Base-by-base conservation (phyloP, 2,113 vertebrate genomes). In the Oreocharis arfaki region DNA sequence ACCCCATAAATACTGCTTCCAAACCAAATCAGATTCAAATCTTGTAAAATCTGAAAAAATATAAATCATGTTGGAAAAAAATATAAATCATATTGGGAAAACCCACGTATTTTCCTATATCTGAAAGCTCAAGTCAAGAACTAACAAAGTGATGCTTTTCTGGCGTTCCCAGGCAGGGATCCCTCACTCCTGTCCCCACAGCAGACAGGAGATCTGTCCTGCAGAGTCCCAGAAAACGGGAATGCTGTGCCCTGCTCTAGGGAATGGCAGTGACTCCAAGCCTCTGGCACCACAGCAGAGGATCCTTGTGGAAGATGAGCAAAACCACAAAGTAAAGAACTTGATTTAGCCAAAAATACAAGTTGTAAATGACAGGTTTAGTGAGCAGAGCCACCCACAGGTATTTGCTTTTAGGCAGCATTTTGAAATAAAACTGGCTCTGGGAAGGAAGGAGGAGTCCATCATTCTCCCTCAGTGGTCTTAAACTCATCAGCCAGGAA, bases 21-120 rank as follows among this genome's bases (percentile, higher is more conserved):
- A 70, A 88, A 59, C 56, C 16, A 52, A 90, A 59, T 8, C 13
- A 67, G 23, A 73, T 27, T 70, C 28, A 77, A 11, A n/a, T n/a
- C 55, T 39, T 16, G 37, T 1, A 33, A 56, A 23, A 11, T 30
- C 37, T 65, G 30, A 35, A 52, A 80, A 90, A 53, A 42, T 0
- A 0, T 21, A 47, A 70, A 44, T 41, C 1, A 1, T 3, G 5
- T 42, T 56, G 41, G 32, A 68, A 75, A 73, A 80, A 90, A 53
- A 42, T 0, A 0, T 21, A 47, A 70, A 44, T 41, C 1, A 1
- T 3, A 28, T 24, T 44, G 41, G 28, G 6, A 39, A 61, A 64
- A 44, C 20, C 1, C 20, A 30, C 37, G 15, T 15, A 0, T 6
- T 35, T 24, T 49, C 37, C 30, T 75, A 2, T 35, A 42, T 53